Evolutionary conservation across 1,140 invertebrate species (phyloP).

Genomic region (Laupala kohalensis): DNA sequence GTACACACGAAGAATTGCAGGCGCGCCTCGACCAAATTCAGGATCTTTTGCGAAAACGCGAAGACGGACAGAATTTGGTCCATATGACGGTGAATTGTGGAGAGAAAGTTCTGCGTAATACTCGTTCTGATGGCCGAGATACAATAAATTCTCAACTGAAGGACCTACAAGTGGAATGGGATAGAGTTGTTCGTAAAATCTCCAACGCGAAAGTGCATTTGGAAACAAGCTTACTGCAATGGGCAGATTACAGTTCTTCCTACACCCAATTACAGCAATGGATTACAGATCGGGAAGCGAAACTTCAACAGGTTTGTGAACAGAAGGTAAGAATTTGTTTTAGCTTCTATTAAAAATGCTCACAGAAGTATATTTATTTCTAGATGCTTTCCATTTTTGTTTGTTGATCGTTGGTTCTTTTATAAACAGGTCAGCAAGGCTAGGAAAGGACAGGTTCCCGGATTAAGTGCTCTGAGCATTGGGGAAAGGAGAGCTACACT

Average conservation of each 20-base stretch:
- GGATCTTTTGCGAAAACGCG: conserved; percentile 66
- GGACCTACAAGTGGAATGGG: conserved; percentile 86
- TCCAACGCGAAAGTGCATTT: conserved; percentile 83
- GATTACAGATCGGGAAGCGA: conserved; percentile 87
- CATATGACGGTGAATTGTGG: conserved; percentile 83
- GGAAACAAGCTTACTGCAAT: conserved; percentile 82
- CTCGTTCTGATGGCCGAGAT: conserved; percentile 77
- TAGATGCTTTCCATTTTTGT: too few species aligned
- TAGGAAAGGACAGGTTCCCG: conserved; percentile 38
- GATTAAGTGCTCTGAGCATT: conserved; percentile 27
- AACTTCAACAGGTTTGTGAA: conserved; percentile 84
- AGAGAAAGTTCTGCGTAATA: conserved; percentile 79
- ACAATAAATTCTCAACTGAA: conserved; percentile 76
- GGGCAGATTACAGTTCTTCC: conserved; percentile 89
- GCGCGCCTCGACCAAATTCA: conserved; percentile 55
- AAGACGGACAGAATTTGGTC: conserved; percentile 81
- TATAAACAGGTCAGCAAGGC: conserved; percentile 43
- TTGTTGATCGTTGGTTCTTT: neutral
- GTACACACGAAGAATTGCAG: conserved; percentile 57
- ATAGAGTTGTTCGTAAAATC: conserved; percentile 79
- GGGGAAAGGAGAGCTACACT: conserved; percentile 76
- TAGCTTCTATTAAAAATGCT: neutral
- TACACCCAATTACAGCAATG: conserved; percentile 85
- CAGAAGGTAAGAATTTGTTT: conserved; percentile 39
- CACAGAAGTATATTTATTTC: neutral